Evolutionary conservation across 2,113 vertebrate species (phyloP), one percentile per base, ranked within the genome.

Genomic region (Castor canadensis): DNA sequence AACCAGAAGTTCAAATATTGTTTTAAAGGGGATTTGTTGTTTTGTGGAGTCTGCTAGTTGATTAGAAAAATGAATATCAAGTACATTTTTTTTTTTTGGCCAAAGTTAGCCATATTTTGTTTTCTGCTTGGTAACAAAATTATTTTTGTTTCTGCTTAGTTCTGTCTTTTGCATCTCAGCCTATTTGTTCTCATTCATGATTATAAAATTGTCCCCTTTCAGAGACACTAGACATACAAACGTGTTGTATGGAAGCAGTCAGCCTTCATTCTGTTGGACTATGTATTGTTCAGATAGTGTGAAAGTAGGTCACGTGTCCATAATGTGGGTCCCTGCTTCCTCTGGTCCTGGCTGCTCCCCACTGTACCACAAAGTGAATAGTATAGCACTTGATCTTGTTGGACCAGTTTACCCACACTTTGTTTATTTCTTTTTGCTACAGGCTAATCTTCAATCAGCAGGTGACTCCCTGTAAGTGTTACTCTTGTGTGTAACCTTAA

Each of bases 351-450:
- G 58, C 62, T 6, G 2, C 32, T 52, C 49, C 32, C 22, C 19
- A 7, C 54, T 4, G 15, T 1, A 20, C 9, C 22, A 71, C 89
- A 56, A 49, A 77, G 30, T 62, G 89, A 93, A 82, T n/a, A 85
- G 28, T 1, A 0, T 1, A 56, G n/a, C 6, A 1, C 62, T 93
- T 82, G 91, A 52, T 94, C 96, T 85, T 13, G 93, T 73, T 94
- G 62, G 96, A 98, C 97, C 95, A 94, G 97, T 98, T 98, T 96
- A 66, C 93, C 97, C 43, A 54, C 12, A 5, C 35, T 67, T 94
- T 87, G 81, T 75, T 12, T 40, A 90, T 88, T 90, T 76, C 52
- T 62, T 45, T 94, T 81, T 83, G 72, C 89, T 91, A 9, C 15
- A 28, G 75, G 94, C 96, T 98, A 96, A 96, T 97, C 93, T 93